Evolutionary conservation across 1,140 invertebrate genomes (phyloP), one percentile per base, ranked within the genome.

Genomic region (Atta texana): DNA sequence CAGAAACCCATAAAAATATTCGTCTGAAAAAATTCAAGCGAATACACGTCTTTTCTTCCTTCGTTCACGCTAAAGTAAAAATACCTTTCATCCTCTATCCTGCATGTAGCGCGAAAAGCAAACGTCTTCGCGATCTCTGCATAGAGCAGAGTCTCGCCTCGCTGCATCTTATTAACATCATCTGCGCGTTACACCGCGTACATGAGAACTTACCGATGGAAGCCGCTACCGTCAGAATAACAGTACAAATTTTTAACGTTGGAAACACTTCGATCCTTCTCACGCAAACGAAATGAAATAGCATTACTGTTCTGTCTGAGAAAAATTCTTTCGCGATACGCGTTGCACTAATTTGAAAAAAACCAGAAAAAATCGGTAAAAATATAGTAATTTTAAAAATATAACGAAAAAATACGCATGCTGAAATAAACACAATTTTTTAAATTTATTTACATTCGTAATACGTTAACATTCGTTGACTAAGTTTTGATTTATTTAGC

Each of bases 131-230:
- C 78, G 66, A 81, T 81, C 78, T 81, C 51, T 18, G 51, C 66
- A 34, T 44, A 51, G 78, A 81, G 66, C 34, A 81, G 51, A 57
- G 78, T 72, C 66, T 81, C 78, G 78, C 78, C 78, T 81, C 78
- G 78, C 78, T 81, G 78, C 78, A 81, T 81, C 78, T 72, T 81
- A 81, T 81, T 81, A 81, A 71, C 78, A 81, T 81, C 66, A 81
- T 81, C 66, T 66, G 78, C 51, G 66, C 78, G 66, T 72, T 81
- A 81, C 78, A 21, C 64, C 64, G 77, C 21, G 68, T 71, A 81
- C 51, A 72, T 34, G 78, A 57, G 78, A 81, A 81, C 51, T 49
- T 39, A 14, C 66, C 51, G 78, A 71, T 81, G 28, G 28, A 57
- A 81, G 66, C 78, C 28, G 77, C 77, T 24, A 57, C 64, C 51